Percentiles rank a stretch among this genome's conserved stretches.
Conservation (phyloP, 2,113 vertebrate genomes). For the Atlantisia rogersi region DNA sequence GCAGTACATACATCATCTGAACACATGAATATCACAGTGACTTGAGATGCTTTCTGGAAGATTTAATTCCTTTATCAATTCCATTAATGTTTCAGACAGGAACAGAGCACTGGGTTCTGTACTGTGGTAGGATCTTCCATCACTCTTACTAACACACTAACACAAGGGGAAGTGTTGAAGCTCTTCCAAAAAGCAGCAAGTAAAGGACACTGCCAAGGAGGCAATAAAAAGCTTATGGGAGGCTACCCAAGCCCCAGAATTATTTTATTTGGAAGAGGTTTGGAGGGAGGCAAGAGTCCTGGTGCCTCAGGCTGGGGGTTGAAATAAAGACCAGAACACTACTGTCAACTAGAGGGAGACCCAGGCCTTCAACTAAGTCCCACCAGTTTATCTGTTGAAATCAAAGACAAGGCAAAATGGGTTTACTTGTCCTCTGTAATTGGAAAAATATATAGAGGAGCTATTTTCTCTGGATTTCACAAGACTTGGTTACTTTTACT, state of each 20-base stretch:
- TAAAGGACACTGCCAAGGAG: background rate
- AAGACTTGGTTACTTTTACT: background rate
- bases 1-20: background rate
- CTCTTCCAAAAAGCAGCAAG: background rate
- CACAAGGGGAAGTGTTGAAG: background rate
- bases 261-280: background rate
- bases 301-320: background rate
- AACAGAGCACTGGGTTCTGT: background rate
- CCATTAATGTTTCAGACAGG: background rate
- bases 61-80: background rate
- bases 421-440: background rate
- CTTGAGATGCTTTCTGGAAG: background rate
- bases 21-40: background rate
- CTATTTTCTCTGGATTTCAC: background rate
- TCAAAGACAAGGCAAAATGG: background rate
- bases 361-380: background rate
- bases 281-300: background rate
- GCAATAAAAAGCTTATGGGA: background rate
- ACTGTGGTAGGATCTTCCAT: background rate
- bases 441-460: background rate
- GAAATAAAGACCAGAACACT: background rate
- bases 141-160: background rate
- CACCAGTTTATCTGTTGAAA: background rate
- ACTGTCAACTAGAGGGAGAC: background rate
- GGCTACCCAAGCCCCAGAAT: background rate